Base-by-base conservation (phyloP, 2,113 vertebrate species). In the Saiga tatarica region DNA sequence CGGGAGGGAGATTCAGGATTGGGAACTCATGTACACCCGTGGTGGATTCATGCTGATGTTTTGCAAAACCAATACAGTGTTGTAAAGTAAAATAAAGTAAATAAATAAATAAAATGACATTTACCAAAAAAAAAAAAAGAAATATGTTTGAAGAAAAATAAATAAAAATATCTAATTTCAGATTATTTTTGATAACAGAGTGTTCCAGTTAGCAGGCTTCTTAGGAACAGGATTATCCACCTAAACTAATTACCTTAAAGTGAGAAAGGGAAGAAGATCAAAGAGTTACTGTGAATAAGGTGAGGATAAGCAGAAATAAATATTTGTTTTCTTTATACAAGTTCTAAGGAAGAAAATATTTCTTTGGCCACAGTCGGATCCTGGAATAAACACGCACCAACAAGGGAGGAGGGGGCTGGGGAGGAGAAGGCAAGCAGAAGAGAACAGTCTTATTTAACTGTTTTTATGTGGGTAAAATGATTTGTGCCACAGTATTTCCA, bases 401-500 rank as follows among this genome's bases (percentile, higher is more conserved):
- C 10, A 64, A 96, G 85, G 91, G 76, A 78, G 95, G 94, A 90
- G 81, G 91, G 89, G 42, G 19, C 45, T 2, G 9, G 62, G 95
- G 90, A 96, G 74, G 92, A 91, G 82, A 82, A 95, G 96, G 97
- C 89, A 97, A 98, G 96, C 98, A 98, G 98, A 98, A 98, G 97
- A 98, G 98, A 98, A 98, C 98, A 84, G 6, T 98, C 98, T 98
- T 98, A 98, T 99, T 98, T 98, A 99, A 99, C 98, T 98, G 98
- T 98, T 99, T 98, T 98, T 98, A 98, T 98, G 98, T 98, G 98
- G 97, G 98, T 97, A 98, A 99, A 99, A 99, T 99, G 99, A 99
- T 99, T 99, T 99, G 99, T 99, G 99, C 98, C 97, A 97, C 83
- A 6, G 98, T 98, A 99, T 99, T 99, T 99, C 99, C 99, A 99